phyloP scores from a whole-genome alignment of 2,888 invertebrate genomes.

The Pilophorus perplexus region DNA sequence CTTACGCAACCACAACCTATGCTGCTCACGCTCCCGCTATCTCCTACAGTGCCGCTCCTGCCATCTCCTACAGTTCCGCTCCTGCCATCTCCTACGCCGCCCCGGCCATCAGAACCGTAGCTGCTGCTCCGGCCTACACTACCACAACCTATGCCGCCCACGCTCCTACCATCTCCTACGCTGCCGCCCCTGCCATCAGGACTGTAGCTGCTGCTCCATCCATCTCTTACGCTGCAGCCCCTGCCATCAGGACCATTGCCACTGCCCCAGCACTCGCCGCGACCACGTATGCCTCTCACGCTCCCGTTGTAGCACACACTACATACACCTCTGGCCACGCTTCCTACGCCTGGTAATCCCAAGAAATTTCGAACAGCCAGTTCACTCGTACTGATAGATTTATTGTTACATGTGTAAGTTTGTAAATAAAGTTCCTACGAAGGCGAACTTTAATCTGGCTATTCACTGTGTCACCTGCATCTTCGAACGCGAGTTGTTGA shows the following conservation, averaged over 20 bases:
- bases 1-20: slow-evolving; percentile 35
- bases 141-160: slow-evolving; percentile 42
- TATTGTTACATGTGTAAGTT: slow-evolving; percentile 30
- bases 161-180: slow-evolving; percentile 34
- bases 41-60: slow-evolving; percentile 42
- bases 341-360: slow-evolving; percentile 41
- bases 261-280: slow-evolving; percentile 23
- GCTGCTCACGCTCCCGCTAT: slow-evolving; percentile 40
- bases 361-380: not conserved
- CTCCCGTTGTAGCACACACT: slow-evolving; percentile 41
- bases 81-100: slow-evolving; percentile 48
- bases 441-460: no score
- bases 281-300: slow-evolving; percentile 33
- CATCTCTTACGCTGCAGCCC: slow-evolving; percentile 40
- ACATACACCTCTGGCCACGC: slow-evolving; percentile 34
- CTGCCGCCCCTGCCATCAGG: slow-evolving; percentile 42
- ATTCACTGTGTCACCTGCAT: no score
- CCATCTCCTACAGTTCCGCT: slow-evolving; percentile 50
- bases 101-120: slow-evolving; percentile 38
- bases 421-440: not conserved
- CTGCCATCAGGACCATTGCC: slow-evolving; percentile 30
- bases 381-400: slow-evolving; percentile 29
- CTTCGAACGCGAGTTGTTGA: no score
- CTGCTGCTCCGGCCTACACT: slow-evolving; percentile 42
- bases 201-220: slow-evolving; percentile 41